These are phyloP conservation scores for Tetranychus urticae DNA, from an alignment of 1,140 invertebrate species.

Conservation along the genomic window DNA sequence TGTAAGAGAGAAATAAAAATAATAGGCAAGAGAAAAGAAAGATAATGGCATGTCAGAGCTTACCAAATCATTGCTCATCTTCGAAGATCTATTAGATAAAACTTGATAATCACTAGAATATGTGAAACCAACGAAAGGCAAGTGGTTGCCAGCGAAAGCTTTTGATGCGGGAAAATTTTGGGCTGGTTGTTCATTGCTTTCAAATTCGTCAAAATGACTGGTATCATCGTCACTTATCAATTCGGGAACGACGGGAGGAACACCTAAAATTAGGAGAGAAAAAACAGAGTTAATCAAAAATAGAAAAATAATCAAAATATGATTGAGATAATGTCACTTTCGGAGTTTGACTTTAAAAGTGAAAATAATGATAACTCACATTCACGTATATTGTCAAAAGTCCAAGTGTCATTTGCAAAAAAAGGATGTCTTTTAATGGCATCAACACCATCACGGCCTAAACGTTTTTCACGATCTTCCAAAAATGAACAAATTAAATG, in stretches of 20 bases:
- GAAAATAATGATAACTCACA: slow-evolving; percentile 24
- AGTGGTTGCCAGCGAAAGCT: slow-evolving; percentile 90
- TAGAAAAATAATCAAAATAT: too few relatives aligned
- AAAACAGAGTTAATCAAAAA: background rate
- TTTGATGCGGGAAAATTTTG: slow-evolving; percentile 81
- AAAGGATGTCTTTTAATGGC: slow-evolving; percentile 89
- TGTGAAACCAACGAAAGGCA: slow-evolving; percentile 96
- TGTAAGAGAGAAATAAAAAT: too few relatives aligned
- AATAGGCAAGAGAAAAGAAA: background rate
- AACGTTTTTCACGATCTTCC: slow-evolving; percentile 61
- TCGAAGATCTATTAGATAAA: background rate
- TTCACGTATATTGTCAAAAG: slow-evolving; percentile 78
- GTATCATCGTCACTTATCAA: slow-evolving; percentile 87
- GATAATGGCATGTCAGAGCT: too few relatives aligned
- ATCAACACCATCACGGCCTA: slow-evolving; percentile 77
- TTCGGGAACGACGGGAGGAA: slow-evolving; percentile 88
- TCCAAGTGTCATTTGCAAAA: slow-evolving; percentile 92
- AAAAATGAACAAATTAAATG: slow-evolving; percentile 76
- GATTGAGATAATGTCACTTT: too few relatives aligned
- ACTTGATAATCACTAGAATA: slow-evolving; percentile 36
- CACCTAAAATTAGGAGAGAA: slow-evolving; percentile 25
- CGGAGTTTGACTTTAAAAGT: too few relatives aligned
- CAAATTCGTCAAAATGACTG: slow-evolving; percentile 92
- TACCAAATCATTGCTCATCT: background rate
- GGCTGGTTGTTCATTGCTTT: slow-evolving; percentile 50